Evolutionary conservation across 2,888 invertebrate species (phyloP), one percentile per base, ranked within the genome.

Genomic region (Priocnemis perturbator): DNA sequence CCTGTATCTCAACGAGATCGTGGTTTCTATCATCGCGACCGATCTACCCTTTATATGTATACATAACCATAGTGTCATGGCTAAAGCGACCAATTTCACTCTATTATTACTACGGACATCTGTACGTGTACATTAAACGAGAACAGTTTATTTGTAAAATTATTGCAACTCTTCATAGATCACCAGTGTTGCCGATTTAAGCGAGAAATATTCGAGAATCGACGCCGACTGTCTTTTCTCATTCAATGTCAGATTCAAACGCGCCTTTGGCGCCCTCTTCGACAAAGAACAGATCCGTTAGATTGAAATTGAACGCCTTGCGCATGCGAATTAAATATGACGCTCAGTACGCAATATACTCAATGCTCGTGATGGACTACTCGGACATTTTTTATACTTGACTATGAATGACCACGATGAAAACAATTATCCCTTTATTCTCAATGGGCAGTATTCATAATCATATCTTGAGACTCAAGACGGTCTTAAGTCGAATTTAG

Each of bases 291-390:
- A 23, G 45, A 48, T 48, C 17, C 17, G 47, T n/a, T 45, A 55
- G 67, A 71, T 72, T 63, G 64, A 74, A 79, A 68, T 77, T 71
- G 76, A 67, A 73, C 66, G 69, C 58, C 58, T 56, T 70, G 68
- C 67, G 63, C 64, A 63, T 61, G 69, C 26, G 11, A 69, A 57
- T 59, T 45, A 58, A 71, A 58, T 52, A 63, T 60, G 53, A 69
- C 69, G 71, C 60, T 68, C 74, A 73, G 71, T 76, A 68, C 69
- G 67, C 62, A 52, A 71, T 70, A 77, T 71, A 72, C 73, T 77
- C 67, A 64, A 72, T 59, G 55, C 60, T 67, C 71, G 69, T 69
- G 69, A 74, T 57, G 62, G 37, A 70, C 61, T 61, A 61, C 58
- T 53, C 66, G 67, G 67, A 69, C 56, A 64, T 69, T 69, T 58